phyloP scores from a whole-genome alignment of 2,113 vertebrate genomes.

The Cebidichthys violaceus region DNA sequence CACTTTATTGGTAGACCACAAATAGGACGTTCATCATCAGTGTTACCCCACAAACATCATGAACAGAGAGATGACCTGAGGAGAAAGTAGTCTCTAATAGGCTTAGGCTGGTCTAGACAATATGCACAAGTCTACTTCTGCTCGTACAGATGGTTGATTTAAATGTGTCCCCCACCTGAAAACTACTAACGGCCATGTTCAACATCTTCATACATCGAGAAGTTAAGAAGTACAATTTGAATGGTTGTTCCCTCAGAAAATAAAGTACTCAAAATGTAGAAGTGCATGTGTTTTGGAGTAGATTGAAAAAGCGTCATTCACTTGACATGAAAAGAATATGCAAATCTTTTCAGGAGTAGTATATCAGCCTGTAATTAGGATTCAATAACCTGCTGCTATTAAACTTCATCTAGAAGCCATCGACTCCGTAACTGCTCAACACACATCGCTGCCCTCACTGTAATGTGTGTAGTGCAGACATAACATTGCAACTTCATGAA shows the following conservation, averaged over 20 bases:
- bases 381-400: neutral
- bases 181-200: neutral
- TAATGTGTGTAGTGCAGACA: conserved; percentile 23
- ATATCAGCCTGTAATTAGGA: neutral
- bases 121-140: conserved; percentile 24
- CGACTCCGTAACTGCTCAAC: neutral
- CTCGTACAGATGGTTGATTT: conserved; percentile 31
- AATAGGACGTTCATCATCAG: conserved; percentile 10
- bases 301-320: neutral
- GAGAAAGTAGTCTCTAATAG: conserved; percentile 70
- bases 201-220: neutral
- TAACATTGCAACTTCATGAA: neutral
- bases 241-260: neutral
- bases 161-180: conserved; percentile 4
- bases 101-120: conserved; percentile 59
- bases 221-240: neutral
- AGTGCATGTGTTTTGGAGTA: neutral
- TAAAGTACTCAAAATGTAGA: neutral
- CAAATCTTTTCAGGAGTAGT: neutral
- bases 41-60: conserved; percentile 17
- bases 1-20: conserved; percentile 12
- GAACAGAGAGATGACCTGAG: conserved; percentile 33
- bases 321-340: neutral
- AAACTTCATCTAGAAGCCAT: conserved; percentile 10
- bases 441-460: neutral